Conservation (phyloP, 2,888 invertebrate species). For the Phortica magna region DNA sequence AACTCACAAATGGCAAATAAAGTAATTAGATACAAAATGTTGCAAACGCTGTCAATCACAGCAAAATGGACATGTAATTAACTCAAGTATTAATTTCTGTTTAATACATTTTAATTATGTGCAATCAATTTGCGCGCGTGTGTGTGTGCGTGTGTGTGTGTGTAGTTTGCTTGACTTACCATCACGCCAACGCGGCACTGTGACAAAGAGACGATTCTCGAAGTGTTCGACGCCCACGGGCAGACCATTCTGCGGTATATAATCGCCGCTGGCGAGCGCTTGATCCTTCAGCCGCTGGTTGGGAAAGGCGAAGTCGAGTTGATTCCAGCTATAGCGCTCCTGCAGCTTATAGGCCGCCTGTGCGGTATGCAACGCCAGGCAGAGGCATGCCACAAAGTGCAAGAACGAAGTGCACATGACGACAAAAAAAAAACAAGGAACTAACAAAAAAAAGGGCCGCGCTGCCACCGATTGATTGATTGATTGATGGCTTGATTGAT, state of each 20-base stretch:
- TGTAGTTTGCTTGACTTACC: constrained; percentile 79
- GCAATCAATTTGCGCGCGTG: not conserved
- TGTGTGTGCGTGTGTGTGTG: not conserved
- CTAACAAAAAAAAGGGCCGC: not conserved
- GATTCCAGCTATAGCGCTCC: constrained; percentile 87
- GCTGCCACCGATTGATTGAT: too few relatives aligned
- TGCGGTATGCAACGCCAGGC: not conserved
- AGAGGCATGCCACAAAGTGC: not conserved
- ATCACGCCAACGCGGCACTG: constrained; percentile 88
- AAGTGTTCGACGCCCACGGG: constrained; percentile 91
- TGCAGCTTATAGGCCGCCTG: constrained; percentile 80
- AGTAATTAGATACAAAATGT: too few relatives aligned
- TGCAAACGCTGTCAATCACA: too few relatives aligned
- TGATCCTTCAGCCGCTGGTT: constrained; percentile 81
- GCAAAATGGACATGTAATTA: too few relatives aligned
- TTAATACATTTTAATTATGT: not conserved
- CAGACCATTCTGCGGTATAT: constrained; percentile 87
- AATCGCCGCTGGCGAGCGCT: constrained; percentile 83
- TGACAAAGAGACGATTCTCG: constrained; percentile 89
- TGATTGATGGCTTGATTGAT: too few relatives aligned
- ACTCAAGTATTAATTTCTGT: not conserved
- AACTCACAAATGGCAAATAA: too few relatives aligned
- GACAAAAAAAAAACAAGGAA: not conserved
- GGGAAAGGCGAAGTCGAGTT: constrained; percentile 87
- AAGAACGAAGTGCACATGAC: constrained; percentile 37